Base-by-base conservation (phyloP, 2,113 vertebrate genomes). In the Arothron firmamentum region DNA sequence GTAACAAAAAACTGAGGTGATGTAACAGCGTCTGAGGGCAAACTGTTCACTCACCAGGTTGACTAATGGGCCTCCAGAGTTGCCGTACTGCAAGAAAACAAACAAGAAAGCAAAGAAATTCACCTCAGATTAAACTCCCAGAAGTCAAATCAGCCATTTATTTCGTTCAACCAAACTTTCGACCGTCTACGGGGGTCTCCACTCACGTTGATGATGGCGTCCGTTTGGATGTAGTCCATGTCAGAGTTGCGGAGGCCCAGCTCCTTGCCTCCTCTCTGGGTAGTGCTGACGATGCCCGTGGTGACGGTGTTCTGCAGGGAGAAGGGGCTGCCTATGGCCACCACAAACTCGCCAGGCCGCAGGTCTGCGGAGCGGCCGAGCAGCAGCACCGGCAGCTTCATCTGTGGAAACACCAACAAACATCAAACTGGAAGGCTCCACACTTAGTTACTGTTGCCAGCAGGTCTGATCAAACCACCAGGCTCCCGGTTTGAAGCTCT, bases 201-300 rank as follows among this genome's bases (percentile, higher is more conserved):
- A 93, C 96, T 93, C 83, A 98, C 96, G 7, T 98, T 98, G 84
- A 99, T 99, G 75, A 98, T 98, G 76, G 96, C 96, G 12, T 99
- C 96, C 0, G 96, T 99, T 88, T 99, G 96, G 73, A 99, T 89
- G 75, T 98, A 99, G 79, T 96, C 96, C 94, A 98, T 98, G 86
- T 99, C 95, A 0, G 96, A 97, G 88, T 98, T 92, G 4, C 85
- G 85, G 13, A 97, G 85, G 34, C 96, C 96, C 60, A 98, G 92
- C 62, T 98, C 94, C 64, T 89, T 92, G 56, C 96, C 96, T 0
- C 95, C 95, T 20, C 96, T 83, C 88, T 97, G 96, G 20, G 97
- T 94, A 0, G 95, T 94, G 91, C 96, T 98, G 74, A 99, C 94
- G 28, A 98, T 96, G 6, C 96, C 96, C 0, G 96, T 98, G n/a